A percentile compares a stretch with the other conserved stretches of the same genome.
Conservation (phyloP, 1,140 invertebrate species). For the Drosophila ironensis region DNA sequence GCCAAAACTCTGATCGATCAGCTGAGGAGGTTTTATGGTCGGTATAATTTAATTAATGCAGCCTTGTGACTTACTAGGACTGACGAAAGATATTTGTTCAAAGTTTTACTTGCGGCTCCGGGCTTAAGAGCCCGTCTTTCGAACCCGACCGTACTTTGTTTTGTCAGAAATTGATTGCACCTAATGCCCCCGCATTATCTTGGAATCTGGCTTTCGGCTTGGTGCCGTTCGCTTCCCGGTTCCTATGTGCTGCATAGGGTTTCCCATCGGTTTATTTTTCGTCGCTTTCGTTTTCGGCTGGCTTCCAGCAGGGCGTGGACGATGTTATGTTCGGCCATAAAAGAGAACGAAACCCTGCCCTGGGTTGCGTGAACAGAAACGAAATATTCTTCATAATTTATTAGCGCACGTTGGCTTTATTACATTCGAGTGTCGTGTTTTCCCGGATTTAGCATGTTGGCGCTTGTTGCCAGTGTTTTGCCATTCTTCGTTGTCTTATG, state of each 20-base stretch:
- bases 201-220: conserved; percentile 26
- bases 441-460: conserved; percentile 46
- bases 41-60: conserved; percentile 70
- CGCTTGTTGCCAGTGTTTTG: background rate
- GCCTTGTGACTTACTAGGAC: conserved; percentile 64
- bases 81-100: conserved; percentile 43
- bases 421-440: conserved; percentile 43
- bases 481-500: conserved; percentile 39
- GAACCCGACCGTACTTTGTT: conserved; percentile 37
- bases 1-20: conserved; percentile 62
- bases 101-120: conserved; percentile 31
- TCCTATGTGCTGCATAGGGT: conserved; percentile 24
- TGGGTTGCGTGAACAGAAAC: conserved; percentile 33
- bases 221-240: conserved; percentile 3
- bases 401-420: conserved; percentile 31
- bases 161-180: conserved; percentile 66
- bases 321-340: conserved; percentile 37
- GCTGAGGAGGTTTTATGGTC: conserved; percentile 62
- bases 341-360: conserved; percentile 13
- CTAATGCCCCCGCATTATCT: conserved; percentile 46
- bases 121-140: conserved; percentile 1
- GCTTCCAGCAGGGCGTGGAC: conserved; percentile 36
- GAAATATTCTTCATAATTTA: conserved; percentile 52
- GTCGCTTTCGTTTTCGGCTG: conserved; percentile 7
- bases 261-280: conserved; percentile 31